A percentile compares a stretch with the other conserved stretches of the same genome.
Conservation (phyloP, 2,113 vertebrate species). For the Cisticola juncidis region DNA sequence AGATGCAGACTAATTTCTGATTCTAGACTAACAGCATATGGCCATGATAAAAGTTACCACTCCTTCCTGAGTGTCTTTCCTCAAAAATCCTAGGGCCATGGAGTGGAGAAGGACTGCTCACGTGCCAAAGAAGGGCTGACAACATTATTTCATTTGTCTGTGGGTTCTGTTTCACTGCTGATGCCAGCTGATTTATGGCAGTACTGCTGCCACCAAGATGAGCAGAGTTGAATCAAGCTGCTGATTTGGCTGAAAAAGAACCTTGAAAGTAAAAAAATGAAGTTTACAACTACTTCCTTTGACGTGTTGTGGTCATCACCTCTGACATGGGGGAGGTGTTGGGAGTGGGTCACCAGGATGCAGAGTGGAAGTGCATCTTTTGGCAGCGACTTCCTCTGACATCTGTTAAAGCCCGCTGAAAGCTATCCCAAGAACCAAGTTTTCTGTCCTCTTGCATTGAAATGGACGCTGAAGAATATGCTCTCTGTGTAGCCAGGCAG, state of each 20-base stretch:
- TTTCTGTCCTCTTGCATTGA: not conserved
- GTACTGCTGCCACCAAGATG: not conserved
- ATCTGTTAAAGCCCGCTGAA: not conserved
- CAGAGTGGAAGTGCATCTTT: not conserved
- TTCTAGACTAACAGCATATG: not conserved
- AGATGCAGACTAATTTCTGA: not conserved
- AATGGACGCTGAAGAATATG: not conserved
- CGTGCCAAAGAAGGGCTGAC: not conserved
- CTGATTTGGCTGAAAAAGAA: constrained; percentile 3
- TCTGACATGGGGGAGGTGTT: not conserved
- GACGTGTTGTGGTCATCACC: not conserved
- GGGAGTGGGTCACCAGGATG: not conserved
- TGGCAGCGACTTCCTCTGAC: not conserved
- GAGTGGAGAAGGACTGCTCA: not conserved
- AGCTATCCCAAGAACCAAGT: not conserved
- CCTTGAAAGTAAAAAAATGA: not conserved
- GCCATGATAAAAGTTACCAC: not conserved
- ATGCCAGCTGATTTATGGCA: not conserved
- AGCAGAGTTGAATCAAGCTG: not conserved
- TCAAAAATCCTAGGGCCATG: not conserved
- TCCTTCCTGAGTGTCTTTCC: not conserved
- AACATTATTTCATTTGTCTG: not conserved
- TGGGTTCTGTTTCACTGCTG: not conserved
- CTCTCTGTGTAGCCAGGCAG: not conserved
- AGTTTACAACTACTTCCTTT: not conserved